A percentile compares a stretch with the other conserved stretches of the same genome.
Evolutionary conservation across 2,888 invertebrate species (phyloP).

Genomic region (Caenorhabditis sinica): DNA sequence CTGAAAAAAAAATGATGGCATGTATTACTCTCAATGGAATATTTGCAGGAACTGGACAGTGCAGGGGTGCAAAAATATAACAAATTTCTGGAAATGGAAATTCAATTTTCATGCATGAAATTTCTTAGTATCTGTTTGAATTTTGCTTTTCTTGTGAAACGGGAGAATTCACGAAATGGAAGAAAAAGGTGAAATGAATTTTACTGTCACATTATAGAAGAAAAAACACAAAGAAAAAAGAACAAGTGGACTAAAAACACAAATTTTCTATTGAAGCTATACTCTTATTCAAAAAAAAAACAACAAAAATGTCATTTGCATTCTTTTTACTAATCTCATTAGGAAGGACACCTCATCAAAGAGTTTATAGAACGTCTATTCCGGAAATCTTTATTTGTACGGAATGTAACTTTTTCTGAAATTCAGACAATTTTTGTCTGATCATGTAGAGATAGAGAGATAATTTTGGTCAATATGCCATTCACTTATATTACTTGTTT

Average conservation of each 20-base stretch:
- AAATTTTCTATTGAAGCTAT: neutral
- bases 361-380: neutral
- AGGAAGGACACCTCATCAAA: neutral
- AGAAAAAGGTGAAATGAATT: neutral
- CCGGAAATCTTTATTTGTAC: neutral
- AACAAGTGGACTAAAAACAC: conserved; percentile 7
- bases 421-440: too few relatives aligned
- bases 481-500: too few relatives aligned
- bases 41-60: neutral
- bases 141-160: too few relatives aligned
- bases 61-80: neutral
- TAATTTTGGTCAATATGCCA: too few relatives aligned
- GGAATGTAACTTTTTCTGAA: too few relatives aligned
- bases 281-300: neutral
- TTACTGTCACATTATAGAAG: neutral
- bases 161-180: neutral
- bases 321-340: neutral
- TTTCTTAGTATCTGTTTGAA: too few relatives aligned
- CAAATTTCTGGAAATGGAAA: neutral
- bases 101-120: too few relatives aligned
- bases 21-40: neutral
- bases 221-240: neutral
- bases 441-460: too few relatives aligned
- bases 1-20: conserved; percentile 4
- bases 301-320: conserved; percentile 29